Evolutionary conservation across 2,888 invertebrate genomes (phyloP).

Genomic region (Morpho achilles): DNA sequence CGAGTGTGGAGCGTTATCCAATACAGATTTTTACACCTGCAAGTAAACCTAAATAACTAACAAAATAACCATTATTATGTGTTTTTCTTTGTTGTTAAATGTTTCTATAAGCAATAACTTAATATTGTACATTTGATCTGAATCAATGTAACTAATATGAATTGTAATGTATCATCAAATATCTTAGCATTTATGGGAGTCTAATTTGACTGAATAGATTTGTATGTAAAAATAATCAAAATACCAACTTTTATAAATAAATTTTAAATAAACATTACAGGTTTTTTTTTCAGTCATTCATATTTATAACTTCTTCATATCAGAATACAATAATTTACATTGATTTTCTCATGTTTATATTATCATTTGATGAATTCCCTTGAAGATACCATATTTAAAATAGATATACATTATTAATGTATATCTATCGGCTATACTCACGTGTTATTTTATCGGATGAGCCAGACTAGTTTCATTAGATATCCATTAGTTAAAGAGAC

Average conservation of each 20-base stretch:
- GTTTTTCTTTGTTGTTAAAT: constrained; percentile 45
- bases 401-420: too few relatives aligned
- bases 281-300: constrained; percentile 8
- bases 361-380: too few relatives aligned
- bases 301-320: background rate
- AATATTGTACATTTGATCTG: constrained; percentile 54
- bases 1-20: constrained; percentile 13
- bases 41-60: constrained; percentile 17
- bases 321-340: too few relatives aligned
- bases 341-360: too few relatives aligned
- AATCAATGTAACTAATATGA: constrained; percentile 34
- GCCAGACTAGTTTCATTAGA: too few relatives aligned
- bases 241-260: constrained; percentile 66
- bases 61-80: constrained; percentile 35
- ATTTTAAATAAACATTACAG: constrained; percentile 41
- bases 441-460: too few relatives aligned
- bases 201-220: constrained; percentile 67
- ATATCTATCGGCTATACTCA: too few relatives aligned
- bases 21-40: constrained; percentile 11
- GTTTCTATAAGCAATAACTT: constrained; percentile 31
- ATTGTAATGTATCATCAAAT: constrained; percentile 39
- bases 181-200: constrained; percentile 60
- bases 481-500: too few relatives aligned
- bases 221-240: constrained; percentile 55
- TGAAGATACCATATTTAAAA: too few relatives aligned